These are phyloP conservation scores for Drosophila athabasca DNA, from an alignment of 1,140 invertebrate species.

Conservation along the genomic window DNA sequence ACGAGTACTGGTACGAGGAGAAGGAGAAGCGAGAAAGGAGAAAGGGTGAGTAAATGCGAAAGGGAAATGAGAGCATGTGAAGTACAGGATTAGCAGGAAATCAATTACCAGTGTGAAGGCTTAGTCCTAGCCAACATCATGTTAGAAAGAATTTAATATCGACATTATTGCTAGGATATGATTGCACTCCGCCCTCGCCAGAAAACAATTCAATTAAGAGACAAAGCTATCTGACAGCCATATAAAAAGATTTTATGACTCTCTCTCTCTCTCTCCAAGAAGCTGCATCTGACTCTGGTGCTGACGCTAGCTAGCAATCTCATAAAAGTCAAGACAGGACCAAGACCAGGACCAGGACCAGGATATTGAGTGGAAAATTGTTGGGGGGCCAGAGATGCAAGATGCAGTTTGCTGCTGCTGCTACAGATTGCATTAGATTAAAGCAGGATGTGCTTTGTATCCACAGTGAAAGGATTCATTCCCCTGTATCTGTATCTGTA, in stretches of 20 bases:
- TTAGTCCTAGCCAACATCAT: conserved; percentile 4
- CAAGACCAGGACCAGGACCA: background rate
- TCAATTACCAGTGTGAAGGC: conserved; percentile 4
- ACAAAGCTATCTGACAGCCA: conserved; percentile 52
- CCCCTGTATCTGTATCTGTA: background rate
- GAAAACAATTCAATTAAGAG: conserved; percentile 66
- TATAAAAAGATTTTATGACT: conserved; percentile 67
- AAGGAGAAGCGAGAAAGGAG: conserved; percentile 8
- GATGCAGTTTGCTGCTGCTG: conserved; percentile 44
- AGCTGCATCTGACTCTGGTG: background rate
- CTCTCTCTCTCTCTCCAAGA: conserved; percentile 27
- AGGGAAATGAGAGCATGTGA: background rate
- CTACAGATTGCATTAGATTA: conserved; percentile 47
- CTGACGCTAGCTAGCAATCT: background rate
- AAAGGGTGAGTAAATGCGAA: conserved; percentile 16
- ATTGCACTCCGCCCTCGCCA: conserved; percentile 11
- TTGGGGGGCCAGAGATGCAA: conserved; percentile 21
- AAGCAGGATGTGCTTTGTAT: conserved; percentile 29
- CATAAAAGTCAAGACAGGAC: conserved; percentile 52
- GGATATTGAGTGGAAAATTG: conserved; percentile 70
- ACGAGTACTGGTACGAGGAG: conserved; percentile 1
- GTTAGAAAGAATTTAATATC: conserved; percentile 20
- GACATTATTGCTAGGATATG: conserved; percentile 8
- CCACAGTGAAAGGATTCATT: conserved; percentile 8
- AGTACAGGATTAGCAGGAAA: conserved; percentile 2